A percentile compares a stretch with the other conserved stretches of the same genome.
phyloP scores from a whole-genome alignment of 2,113 vertebrate genomes.

The Aspiorhynchus laticeps region DNA sequence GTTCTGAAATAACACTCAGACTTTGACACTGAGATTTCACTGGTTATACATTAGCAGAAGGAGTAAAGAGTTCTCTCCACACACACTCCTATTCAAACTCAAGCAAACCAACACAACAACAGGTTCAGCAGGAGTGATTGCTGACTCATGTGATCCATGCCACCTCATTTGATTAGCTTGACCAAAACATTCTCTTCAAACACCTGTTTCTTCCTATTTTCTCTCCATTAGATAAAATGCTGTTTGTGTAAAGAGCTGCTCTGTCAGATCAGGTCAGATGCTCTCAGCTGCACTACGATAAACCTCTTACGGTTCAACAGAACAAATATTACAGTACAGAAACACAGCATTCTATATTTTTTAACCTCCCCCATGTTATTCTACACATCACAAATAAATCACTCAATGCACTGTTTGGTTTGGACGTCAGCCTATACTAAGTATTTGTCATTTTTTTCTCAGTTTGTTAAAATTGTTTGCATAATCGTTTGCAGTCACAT shows the following conservation, averaged over 20 bases:
- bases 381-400: not conserved
- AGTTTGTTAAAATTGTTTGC: no score
- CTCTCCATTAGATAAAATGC: not conserved
- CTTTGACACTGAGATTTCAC: conserved; percentile 41
- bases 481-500: no score
- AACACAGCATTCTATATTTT: not conserved
- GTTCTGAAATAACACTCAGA: not conserved
- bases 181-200: conserved; percentile 18
- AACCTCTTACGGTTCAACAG: not conserved
- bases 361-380: not conserved
- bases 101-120: not conserved
- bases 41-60: conserved; percentile 38
- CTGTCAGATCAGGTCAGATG: not conserved
- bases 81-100: conserved; percentile 34
- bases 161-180: conserved; percentile 28
- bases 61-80: not conserved
- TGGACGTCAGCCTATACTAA: not conserved
- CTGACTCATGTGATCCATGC: conserved; percentile 26
- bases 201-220: not conserved
- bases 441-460: no score
- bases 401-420: not conserved
- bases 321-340: not conserved
- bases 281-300: not conserved
- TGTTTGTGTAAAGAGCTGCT: not conserved
- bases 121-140: conserved; percentile 11